Base-by-base conservation (phyloP, 92 coral and sea anemone genomes). In the Heteractis magnifica region DNA sequence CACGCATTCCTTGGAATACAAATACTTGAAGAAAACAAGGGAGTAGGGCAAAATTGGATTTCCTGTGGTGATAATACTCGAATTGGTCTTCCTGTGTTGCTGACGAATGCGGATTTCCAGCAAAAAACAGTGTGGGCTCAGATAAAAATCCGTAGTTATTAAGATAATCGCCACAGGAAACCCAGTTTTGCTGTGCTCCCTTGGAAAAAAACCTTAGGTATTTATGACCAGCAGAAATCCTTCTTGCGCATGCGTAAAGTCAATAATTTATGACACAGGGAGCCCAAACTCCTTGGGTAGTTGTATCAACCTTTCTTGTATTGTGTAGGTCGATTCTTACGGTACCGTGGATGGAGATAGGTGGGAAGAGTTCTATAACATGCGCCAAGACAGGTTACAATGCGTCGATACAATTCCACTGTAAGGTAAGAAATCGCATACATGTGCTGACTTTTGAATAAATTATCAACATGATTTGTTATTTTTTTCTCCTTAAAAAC, bases 311-410 rank as follows among this genome's bases (percentile, higher is more conserved):
- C 41, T 82, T 21, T 18, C 60, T 23, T 15, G 16, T 18, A 1
- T 44, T 44, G 20, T 41, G 81, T 81, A 96, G 99, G 76, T 96
- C 99, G 0, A 96, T 96, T 79, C 81, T 96, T 58, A 96, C 99
- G 26, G 91, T 96, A 21, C 99, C 99, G 20, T 96, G 99, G 99
- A 86, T 94, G 85, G 99, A 96, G 86, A 93, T 96, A 58, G 99
- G 99, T n/a, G 98, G 99, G 0, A 94, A 96, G 85, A 86, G 92
- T 2, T 44, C 89, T 6, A 94, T 96, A 65, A 87, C 92, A 5
- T 96, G 99, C 71, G 91, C 99, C 48, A 89, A 96, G 86, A 85
- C 92, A 75, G 99, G 99, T 15, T 96, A 96, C 85, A 90, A 71
- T 56, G 96, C 99, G 1, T 77, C 85, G 55, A 86, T 94, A 77